Conservation (phyloP, 2,888 invertebrate genomes). For the Mactromeris polynyma region DNA sequence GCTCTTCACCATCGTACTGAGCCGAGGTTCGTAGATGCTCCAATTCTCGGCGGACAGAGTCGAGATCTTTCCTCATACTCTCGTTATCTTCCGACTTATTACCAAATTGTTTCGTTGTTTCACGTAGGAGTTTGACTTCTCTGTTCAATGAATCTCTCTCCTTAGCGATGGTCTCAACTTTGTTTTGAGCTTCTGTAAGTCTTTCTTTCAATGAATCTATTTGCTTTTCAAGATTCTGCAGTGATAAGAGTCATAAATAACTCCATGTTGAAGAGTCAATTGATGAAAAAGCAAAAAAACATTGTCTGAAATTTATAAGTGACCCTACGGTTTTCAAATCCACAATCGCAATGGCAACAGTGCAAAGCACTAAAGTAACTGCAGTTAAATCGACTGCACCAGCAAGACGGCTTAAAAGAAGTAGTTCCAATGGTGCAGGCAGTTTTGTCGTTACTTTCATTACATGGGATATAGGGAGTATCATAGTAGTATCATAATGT, state of each 20-base stretch:
- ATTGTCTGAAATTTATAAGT: too few relatives aligned
- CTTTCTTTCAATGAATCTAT: constrained; percentile 72
- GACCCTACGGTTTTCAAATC: too few relatives aligned
- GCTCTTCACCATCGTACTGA: constrained; percentile 75
- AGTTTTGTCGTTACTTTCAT: too few relatives aligned
- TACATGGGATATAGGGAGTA: too few relatives aligned
- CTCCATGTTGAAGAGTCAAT: not conserved
- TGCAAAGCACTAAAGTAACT: too few relatives aligned
- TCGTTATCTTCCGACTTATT: constrained; percentile 70
- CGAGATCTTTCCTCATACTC: constrained; percentile 72
- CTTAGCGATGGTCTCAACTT: constrained; percentile 62
- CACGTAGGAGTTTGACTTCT: constrained; percentile 68
- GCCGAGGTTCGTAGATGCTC: constrained; percentile 75
- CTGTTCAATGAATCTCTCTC: constrained; percentile 61
- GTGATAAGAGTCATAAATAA: not conserved
- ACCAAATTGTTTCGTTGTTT: constrained; percentile 60
- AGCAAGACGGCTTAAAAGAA: too few relatives aligned
- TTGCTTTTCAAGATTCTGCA: constrained; percentile 74
- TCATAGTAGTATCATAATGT: too few relatives aligned
- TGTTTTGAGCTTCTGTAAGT: constrained; percentile 65
- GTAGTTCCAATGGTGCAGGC: too few relatives aligned
- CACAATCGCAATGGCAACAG: too few relatives aligned
- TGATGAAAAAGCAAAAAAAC: not conserved
- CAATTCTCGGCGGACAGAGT: constrained; percentile 70
- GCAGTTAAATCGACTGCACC: too few relatives aligned